Evolutionary conservation across 2,113 vertebrate species (phyloP).

Genomic region (Xiphophorus couchianus): DNA sequence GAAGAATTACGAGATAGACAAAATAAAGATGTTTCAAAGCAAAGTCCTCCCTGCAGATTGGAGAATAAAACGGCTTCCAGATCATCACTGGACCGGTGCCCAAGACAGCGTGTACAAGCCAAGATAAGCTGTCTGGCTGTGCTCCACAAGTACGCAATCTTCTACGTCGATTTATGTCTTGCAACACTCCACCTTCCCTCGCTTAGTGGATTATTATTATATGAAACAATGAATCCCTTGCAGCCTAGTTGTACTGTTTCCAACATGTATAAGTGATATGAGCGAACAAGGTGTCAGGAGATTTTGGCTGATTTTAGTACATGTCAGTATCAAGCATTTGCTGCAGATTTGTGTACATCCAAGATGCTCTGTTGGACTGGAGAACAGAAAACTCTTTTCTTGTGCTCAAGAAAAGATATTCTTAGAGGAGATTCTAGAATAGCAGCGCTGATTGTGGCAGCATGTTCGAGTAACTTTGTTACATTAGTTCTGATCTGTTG

Average conservation of each 20-base stretch:
- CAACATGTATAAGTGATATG: conserved; percentile 10
- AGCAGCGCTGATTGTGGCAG: no score
- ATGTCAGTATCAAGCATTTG: neutral
- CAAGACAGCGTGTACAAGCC: conserved; percentile 35
- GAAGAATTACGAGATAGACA: neutral
- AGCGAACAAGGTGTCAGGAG: neutral
- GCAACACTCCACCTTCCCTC: conserved; percentile 2
- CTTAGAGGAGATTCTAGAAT: no score
- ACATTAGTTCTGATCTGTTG: no score
- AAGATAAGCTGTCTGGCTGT: conserved; percentile 37
- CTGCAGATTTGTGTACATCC: neutral
- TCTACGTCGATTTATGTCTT: conserved; percentile 37
- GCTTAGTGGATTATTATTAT: conserved; percentile 25
- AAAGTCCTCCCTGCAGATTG: conserved; percentile 26
- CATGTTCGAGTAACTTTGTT: no score
- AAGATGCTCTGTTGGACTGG: neutral
- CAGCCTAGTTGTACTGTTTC: conserved; percentile 7
- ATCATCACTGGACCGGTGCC: conserved; percentile 42
- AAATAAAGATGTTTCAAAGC: conserved; percentile 40
- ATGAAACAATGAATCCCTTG: conserved; percentile 14
- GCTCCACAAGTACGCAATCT: conserved; percentile 40
- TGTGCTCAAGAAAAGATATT: neutral
- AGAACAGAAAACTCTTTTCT: neutral
- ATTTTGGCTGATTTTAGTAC: neutral
- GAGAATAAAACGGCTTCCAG: conserved; percentile 43